These are phyloP conservation scores for Tetraodon nigroviridis DNA, from an alignment of 2,113 vertebrate genomes.

Conservation along the genomic window DNA sequence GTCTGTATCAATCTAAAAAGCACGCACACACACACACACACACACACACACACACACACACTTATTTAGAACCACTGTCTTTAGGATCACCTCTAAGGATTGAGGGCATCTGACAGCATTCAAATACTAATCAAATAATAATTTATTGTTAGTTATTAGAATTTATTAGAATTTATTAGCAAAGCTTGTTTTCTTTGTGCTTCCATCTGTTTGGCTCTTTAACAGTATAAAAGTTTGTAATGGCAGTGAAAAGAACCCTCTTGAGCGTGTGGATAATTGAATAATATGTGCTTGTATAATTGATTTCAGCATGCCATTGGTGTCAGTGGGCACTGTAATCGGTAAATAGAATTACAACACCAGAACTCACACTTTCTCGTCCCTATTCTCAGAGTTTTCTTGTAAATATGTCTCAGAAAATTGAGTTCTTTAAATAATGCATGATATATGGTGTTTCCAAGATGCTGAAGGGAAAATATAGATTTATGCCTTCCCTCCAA, in stretches of 20 bases:
- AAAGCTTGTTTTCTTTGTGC: no score
- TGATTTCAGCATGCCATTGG: constrained; percentile 30
- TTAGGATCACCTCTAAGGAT: no score
- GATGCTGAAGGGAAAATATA: constrained; percentile 16
- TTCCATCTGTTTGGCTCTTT: no score
- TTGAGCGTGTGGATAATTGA: constrained; percentile 32
- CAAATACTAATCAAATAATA: no score
- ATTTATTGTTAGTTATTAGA: no score
- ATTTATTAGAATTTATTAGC: no score
- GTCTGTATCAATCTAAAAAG: no score
- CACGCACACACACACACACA: no score
- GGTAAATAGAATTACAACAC: constrained; percentile 41
- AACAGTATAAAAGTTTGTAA: no score
- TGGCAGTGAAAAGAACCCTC: constrained; percentile 24
- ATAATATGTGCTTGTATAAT: constrained; percentile 30
- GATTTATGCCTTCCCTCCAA: constrained; percentile 34
- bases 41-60: no score
- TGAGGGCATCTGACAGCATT: no score
- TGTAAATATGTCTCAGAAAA: constrained; percentile 33
- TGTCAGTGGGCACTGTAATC: constrained; percentile 24
- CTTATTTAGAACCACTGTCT: no score
- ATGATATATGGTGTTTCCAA: constrained; percentile 35
- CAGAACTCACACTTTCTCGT: constrained; percentile 26
- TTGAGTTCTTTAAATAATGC: constrained; percentile 29
- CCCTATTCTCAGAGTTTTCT: constrained; percentile 23